Evolutionary conservation across 2,113 vertebrate species (phyloP), one percentile per base, ranked within the genome.

Genomic region (Tursiops truncatus): DNA sequence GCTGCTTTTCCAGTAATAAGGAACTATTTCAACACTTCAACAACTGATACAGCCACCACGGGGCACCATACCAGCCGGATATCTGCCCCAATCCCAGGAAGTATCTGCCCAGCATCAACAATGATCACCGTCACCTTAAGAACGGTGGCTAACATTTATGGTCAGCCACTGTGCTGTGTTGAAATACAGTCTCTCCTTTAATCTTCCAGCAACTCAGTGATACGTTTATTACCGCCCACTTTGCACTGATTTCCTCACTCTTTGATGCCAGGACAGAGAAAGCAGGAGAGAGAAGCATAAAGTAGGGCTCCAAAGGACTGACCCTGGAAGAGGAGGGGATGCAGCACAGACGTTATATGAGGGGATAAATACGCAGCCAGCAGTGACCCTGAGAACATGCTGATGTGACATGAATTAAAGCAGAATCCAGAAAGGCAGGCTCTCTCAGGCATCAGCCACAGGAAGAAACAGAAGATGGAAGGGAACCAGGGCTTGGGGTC

Each of bases 61-160:
- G 71, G 38, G 12, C 9, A 28, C 21, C 44, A 77, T 5, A 4
- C 17, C 47, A 38, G 71, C 86, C 0, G 2, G 62, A 4, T 8
- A 17, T 4, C n/a, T 15, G 44, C 47, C 26, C 76, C 25, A 2
- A 5, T 15, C 28, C 65, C 74, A 26, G 47, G 9, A 65, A 73
- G 56, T 3, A 21, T 1, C 9, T 9, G 23, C 8, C 65, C 25
- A 8, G n/a, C 67, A 5, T n/a, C 81, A n/a, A 11, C 6, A 6
- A 6, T 2, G 5, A 70, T 50, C 73, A 38, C 28, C 1, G 1
- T 31, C 10, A 41, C 67, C 21, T 28, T 1, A 0, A 8, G 2
- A 4, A 36, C 18, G 14, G 23, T 0, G 6, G 60, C 50, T 8
- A 3, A 7, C 38, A 11, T 8, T n/a, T 13, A 47, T 3, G 0